Percentiles rank a stretch among this genome's conserved stretches.
phyloP scores from a whole-genome alignment of 2,888 invertebrate species.

The Microctonus brassicae region DNA sequence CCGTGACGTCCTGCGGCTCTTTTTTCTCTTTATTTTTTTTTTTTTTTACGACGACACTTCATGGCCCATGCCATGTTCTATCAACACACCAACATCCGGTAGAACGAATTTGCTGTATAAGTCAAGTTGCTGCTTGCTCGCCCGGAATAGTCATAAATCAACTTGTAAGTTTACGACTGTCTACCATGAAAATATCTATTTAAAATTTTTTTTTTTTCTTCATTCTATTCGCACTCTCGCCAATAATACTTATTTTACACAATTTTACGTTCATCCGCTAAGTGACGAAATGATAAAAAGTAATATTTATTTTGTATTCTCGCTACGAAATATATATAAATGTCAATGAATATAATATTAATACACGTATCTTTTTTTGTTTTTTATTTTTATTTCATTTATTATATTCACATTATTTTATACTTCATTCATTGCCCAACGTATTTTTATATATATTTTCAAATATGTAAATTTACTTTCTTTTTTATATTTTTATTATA shows the following conservation, averaged over 20 bases:
- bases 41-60: background rate
- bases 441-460: too few relatives aligned
- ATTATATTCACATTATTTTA: too few relatives aligned
- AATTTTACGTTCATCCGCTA: background rate
- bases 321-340: too few relatives aligned
- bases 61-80: constrained; percentile 19
- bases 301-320: background rate
- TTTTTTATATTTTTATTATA: too few relatives aligned
- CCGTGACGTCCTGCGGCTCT: constrained; percentile 36
- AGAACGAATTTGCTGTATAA: constrained; percentile 20
- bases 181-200: constrained; percentile 4
- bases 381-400: too few relatives aligned
- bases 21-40: constrained; percentile 7
- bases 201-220: background rate
- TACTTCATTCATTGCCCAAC: too few relatives aligned
- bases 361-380: too few relatives aligned
- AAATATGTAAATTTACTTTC: too few relatives aligned
- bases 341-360: too few relatives aligned
- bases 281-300: background rate
- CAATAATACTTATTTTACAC: too few relatives aligned
- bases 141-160: constrained; percentile 2
- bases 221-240: background rate
- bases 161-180: constrained; percentile 9
- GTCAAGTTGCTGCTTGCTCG: constrained; percentile 25
- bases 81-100: constrained; percentile 46